These are phyloP conservation scores for Heliconius cydno DNA, from an alignment of 2,888 invertebrate genomes.

Conservation along the genomic window DNA sequence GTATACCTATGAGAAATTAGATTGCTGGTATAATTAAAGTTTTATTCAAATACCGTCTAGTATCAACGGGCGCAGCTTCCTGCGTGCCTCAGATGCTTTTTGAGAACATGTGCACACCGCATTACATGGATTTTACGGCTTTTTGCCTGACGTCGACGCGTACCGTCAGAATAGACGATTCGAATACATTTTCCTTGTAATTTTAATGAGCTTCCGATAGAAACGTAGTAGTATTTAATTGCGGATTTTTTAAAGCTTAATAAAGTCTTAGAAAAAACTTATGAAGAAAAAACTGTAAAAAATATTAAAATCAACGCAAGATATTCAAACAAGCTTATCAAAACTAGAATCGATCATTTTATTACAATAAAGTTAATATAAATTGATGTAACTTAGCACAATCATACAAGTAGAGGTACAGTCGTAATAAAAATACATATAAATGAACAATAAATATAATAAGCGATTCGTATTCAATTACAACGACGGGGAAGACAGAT, in stretches of 20 bases:
- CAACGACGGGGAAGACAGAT: constrained; percentile 23
- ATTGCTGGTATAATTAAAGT: constrained; percentile 48
- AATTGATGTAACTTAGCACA: constrained; percentile 6
- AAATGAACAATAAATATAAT: constrained; percentile 30
- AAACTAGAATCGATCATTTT: constrained; percentile 1
- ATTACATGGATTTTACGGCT: constrained; percentile 49
- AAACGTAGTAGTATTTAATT: not conserved
- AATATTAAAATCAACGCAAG: not conserved
- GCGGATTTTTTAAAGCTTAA: not conserved
- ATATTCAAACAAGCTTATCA: not conserved
- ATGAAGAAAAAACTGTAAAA: not conserved
- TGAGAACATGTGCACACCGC: constrained; percentile 43
- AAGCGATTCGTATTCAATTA: constrained; percentile 36
- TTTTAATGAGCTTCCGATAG: not conserved
- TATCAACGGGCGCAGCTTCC: constrained; percentile 46
- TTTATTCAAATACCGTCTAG: constrained; percentile 46
- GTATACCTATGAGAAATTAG: constrained; percentile 20
- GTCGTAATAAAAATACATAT: constrained; percentile 7
- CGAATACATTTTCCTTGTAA: not conserved
- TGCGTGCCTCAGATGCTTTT: constrained; percentile 47
- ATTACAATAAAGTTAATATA: constrained; percentile 4
- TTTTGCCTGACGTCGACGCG: constrained; percentile 25
- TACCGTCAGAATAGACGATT: constrained; percentile 34
- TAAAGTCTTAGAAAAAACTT: not conserved
- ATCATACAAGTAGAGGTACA: not conserved